Percentiles rank a stretch among this genome's conserved stretches.
Evolutionary conservation across 2,888 invertebrate genomes (phyloP).

Genomic region (Tinea semifulvella): DNA sequence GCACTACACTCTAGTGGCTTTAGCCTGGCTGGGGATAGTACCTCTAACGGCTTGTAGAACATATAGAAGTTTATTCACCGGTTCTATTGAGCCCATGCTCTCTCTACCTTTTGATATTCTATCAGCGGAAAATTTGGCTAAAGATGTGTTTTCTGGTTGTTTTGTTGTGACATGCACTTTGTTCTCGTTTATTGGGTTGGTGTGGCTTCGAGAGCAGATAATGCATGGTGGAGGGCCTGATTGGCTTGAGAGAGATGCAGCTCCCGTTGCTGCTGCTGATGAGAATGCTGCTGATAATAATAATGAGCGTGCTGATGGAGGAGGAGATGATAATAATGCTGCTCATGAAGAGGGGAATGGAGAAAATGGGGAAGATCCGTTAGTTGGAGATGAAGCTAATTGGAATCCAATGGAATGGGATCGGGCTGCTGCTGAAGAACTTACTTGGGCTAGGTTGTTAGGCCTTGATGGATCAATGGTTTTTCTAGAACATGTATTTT

Average conservation of each 20-base stretch:
- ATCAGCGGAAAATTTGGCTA: slow-evolving; percentile 90
- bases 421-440: slow-evolving; percentile 94
- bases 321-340: slow-evolving; percentile 37
- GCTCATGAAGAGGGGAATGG: slow-evolving; percentile 44
- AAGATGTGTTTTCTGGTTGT: slow-evolving; percentile 95
- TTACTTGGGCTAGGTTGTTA: slow-evolving; percentile 97
- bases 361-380: slow-evolving; percentile 56
- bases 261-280: slow-evolving; percentile 57
- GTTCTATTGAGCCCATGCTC: slow-evolving; percentile 85
- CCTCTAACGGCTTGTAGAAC: slow-evolving; percentile 96
- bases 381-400: slow-evolving; percentile 82
- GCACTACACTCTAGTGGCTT: slow-evolving; percentile 95
- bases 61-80: slow-evolving; percentile 91
- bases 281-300: slow-evolving; percentile 54
- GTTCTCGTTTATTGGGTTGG: slow-evolving; percentile 94
- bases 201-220: slow-evolving; percentile 98
- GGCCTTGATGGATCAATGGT: slow-evolving; percentile 97
- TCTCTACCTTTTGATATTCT: slow-evolving; percentile 91
- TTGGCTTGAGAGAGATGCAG: slow-evolving; percentile 85
- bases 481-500: slow-evolving; percentile 98
- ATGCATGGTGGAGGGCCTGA: slow-evolving; percentile 97
- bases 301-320: slow-evolving; percentile 55
- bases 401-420: slow-evolving; percentile 99
- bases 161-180: slow-evolving; percentile 97
- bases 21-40: slow-evolving; percentile 97